Percentiles rank a stretch among this genome's conserved stretches.
These are phyloP conservation scores for Astreopora myriophthalma DNA, from an alignment of 64 coral and sea anemone genomes.

Conservation along the genomic window DNA sequence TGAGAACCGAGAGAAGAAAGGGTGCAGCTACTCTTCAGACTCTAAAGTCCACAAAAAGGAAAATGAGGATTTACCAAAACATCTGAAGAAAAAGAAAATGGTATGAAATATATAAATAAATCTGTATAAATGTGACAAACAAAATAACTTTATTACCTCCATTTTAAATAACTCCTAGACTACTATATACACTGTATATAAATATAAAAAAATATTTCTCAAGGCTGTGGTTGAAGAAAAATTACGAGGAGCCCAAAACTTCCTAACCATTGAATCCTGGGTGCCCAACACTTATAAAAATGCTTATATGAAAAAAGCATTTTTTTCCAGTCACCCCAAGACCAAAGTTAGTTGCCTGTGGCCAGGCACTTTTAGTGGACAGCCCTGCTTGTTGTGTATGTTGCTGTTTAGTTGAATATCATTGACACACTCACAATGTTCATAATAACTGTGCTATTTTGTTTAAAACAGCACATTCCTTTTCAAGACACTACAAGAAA, in stretches of 20 bases:
- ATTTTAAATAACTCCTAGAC: slow-evolving; percentile 14
- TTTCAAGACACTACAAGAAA: neutral
- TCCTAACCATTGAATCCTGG: neutral
- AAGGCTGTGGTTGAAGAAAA: neutral
- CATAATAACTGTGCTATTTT: slow-evolving; percentile 19
- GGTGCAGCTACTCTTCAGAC: slow-evolving; percentile 23
- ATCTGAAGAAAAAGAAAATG: slow-evolving; percentile 28
- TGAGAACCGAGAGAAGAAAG: slow-evolving; percentile 28
- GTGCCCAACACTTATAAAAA: neutral
- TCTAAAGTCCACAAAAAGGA: slow-evolving; percentile 19
- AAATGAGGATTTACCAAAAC: slow-evolving; percentile 28
- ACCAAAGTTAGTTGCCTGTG: neutral
- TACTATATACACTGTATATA: neutral
- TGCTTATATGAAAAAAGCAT: neutral
- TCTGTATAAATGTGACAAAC: neutral
- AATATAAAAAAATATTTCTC: neutral
- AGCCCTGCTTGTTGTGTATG: neutral
- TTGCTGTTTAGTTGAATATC: neutral
- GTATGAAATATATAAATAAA: slow-evolving; percentile 9
- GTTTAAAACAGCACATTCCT: slow-evolving; percentile 20
- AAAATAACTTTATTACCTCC: neutral
- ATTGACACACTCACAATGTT: slow-evolving; percentile 3
- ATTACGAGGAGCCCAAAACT: neutral
- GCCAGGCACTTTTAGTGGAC: too few species aligned
- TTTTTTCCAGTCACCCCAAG: neutral